Evolutionary conservation across 2,797 vertebrate genomes (phyloP).

Genomic region (Rhadinocentrus ornatus): DNA sequence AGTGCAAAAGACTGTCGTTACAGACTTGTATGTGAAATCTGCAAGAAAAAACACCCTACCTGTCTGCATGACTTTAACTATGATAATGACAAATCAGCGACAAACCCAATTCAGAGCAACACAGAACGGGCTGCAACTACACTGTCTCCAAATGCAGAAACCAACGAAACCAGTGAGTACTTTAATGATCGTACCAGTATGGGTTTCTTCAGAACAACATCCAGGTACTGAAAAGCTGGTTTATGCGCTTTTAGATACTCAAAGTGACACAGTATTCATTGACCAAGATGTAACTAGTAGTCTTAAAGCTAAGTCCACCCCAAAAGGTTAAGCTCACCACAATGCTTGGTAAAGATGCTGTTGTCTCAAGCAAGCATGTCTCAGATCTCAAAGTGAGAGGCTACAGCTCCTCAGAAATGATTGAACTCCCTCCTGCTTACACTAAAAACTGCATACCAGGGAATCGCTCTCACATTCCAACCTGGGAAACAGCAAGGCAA

Average conservation of each 20-base stretch:
- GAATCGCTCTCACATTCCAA: constrained; percentile 26
- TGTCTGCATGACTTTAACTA: constrained; percentile 21
- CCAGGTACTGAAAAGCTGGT: constrained; percentile 8
- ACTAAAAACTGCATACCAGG: constrained; percentile 8
- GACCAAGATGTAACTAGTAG: neutral
- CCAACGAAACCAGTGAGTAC: constrained; percentile 6
- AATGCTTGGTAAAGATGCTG: neutral
- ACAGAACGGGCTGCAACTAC: constrained; percentile 5
- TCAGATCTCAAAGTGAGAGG: neutral
- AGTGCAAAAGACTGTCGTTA: no score
- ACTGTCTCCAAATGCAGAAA: neutral
- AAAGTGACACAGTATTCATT: constrained; percentile 31
- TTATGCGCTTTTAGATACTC: constrained; percentile 20
- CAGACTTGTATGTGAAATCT: constrained; percentile 10
- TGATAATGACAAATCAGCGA: neutral
- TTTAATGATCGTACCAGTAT: constrained; percentile 29
- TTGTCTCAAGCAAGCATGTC: neutral
- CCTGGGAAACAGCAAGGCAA: neutral
- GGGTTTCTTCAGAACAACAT: constrained; percentile 13
- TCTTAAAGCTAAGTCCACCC: neutral
- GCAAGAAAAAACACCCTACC: constrained; percentile 27
- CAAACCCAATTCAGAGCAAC: neutral
- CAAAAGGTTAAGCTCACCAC: constrained; percentile 3
- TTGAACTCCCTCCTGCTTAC: neutral
- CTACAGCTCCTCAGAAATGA: neutral